Evolutionary conservation across 2,797 vertebrate species (phyloP), one percentile per base, ranked within the genome.

Genomic region (Scleropages formosus): DNA sequence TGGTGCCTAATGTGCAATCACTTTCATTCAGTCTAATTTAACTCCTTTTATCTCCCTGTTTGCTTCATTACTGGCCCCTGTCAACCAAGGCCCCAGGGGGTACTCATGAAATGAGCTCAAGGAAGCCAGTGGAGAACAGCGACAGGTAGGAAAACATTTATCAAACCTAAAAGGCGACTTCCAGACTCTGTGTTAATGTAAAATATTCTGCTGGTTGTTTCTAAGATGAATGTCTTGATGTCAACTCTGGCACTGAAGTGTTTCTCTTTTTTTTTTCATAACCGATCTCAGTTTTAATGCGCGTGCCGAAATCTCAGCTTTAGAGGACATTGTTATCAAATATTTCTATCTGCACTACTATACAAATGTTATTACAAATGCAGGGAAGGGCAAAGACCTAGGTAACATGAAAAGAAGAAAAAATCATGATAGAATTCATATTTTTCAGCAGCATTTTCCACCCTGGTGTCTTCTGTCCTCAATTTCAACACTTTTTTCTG

Each of bases 91-190:
- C 27, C 16, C 67, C 39, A 68, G 49, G n/a, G 22, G 71, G n/a
- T 60, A 31, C 18, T 72, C n/a, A n/a, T 73, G 58, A 73, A 39
- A 76, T 56, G 67, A 62, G 60, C 47, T 64, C 68, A 22, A 71
- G 75, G 27, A 71, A 22, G n/a, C 58, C 51, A 62, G 11, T 13
- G 13, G 47, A n/a, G 60, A 71, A 31, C 46, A 16, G 20, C 7
- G 20, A 27, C 26, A 64, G 60, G 60, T 76, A 72, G 49, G 11
- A 56, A 53, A 39, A 53, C 18, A 62, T 76, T 49, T 70, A 31
- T 51, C 56, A 44, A 59, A 8, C n/a, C 22, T 26, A 20, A 24
- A 73, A 53, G 53, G 16, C 9, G 16, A 53, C 9, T 16, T 9
- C 9, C 16, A 53, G 9, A 72, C 56, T 39, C 31, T 12, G 4